Evolutionary conservation across 2,797 vertebrate species (phyloP).

Genomic region (Paramormyrops hopkinsi): DNA sequence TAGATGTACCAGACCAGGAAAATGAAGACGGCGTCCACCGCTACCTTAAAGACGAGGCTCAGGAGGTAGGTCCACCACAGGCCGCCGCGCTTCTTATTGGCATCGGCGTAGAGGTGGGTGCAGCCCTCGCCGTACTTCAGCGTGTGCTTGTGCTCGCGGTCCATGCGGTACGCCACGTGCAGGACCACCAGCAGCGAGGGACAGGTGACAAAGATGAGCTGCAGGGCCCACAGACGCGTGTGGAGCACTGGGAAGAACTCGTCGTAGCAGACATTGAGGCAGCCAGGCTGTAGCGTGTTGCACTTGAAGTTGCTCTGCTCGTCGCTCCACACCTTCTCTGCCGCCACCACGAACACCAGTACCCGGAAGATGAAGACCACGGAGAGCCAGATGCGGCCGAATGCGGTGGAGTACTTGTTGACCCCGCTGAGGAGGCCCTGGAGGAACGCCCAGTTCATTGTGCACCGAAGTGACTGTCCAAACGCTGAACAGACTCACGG

Average conservation of each 20-base stretch:
- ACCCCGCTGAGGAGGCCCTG: constrained; percentile 75
- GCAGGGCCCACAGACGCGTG: constrained; percentile 82
- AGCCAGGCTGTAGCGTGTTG: constrained; percentile 82
- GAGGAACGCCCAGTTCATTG: constrained; percentile 79
- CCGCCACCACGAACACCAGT: constrained; percentile 80
- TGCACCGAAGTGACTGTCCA: not conserved
- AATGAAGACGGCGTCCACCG: constrained; percentile 67
- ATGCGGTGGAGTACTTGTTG: constrained; percentile 83
- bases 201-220: constrained; percentile 84
- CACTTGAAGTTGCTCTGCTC: constrained; percentile 86
- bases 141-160: constrained; percentile 60
- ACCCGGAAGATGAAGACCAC: constrained; percentile 84
- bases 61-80: constrained; percentile 87
- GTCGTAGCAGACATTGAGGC: constrained; percentile 80
- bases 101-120: constrained; percentile 53
- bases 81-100: constrained; percentile 74
- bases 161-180: constrained; percentile 79
- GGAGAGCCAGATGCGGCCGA: constrained; percentile 82
- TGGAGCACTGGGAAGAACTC: constrained; percentile 78
- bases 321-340: constrained; percentile 78
- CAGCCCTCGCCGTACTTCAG: constrained; percentile 51
- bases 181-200: constrained; percentile 81
- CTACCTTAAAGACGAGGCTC: constrained; percentile 73
- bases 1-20: constrained; percentile 77
- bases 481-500: not conserved